Evolutionary conservation across 2,797 vertebrate species (phyloP).

Genomic region (Aldrovandia affinis): DNA sequence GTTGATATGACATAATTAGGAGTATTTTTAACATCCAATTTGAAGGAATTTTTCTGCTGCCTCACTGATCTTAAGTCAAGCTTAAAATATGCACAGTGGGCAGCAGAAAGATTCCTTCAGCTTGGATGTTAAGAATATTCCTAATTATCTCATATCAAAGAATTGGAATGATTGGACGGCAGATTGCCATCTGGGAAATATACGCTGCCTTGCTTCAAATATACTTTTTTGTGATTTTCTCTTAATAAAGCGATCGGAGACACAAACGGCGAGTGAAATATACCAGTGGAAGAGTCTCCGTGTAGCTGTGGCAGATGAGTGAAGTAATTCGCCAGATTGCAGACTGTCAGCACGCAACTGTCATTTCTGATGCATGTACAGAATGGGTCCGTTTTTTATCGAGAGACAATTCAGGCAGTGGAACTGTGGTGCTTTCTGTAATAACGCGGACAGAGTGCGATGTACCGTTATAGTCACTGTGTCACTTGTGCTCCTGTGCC

Average conservation of each 20-base stretch:
- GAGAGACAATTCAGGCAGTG: neutral
- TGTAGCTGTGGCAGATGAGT: neutral
- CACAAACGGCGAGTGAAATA: neutral
- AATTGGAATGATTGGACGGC: neutral
- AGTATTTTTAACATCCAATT: neutral
- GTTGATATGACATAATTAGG: too few relatives aligned
- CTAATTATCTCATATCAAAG: neutral
- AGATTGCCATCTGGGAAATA: neutral
- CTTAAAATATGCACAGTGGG: neutral
- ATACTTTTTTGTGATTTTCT: neutral
- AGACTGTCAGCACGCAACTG: neutral
- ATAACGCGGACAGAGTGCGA: too few relatives aligned
- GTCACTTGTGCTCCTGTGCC: neutral
- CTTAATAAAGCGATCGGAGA: neutral
- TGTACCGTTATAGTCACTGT: neutral
- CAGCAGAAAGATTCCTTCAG: neutral
- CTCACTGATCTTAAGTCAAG: too few relatives aligned
- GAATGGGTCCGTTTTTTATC: neutral
- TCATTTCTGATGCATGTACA: neutral
- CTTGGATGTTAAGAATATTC: neutral
- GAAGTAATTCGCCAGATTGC: neutral
- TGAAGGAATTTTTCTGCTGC: too few relatives aligned
- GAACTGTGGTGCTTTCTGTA: neutral
- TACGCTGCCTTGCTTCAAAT: slow-evolving; percentile 1
- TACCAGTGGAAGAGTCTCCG: neutral